phyloP scores from a whole-genome alignment of 1,140 invertebrate genomes.

The Drosophila melanogaster region DNA sequence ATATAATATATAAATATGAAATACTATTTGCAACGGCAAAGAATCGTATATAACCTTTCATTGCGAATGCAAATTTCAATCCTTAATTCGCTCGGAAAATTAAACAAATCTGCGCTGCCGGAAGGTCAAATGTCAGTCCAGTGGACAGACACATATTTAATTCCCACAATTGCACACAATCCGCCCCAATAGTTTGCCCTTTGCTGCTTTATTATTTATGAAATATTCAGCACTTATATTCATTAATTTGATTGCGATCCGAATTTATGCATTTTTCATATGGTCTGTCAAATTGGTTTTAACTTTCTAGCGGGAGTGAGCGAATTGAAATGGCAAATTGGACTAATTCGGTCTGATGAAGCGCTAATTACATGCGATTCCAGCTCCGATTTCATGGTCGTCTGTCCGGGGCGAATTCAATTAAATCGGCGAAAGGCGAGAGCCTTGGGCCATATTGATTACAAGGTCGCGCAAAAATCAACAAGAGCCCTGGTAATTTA shows the following conservation, averaged over 20 bases:
- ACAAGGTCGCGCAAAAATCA: constrained; percentile 45
- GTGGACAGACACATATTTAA: constrained; percentile 33
- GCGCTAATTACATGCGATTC: constrained; percentile 32
- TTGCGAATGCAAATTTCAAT: constrained; percentile 1
- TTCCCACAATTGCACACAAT: constrained; percentile 46
- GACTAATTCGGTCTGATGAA: constrained; percentile 26
- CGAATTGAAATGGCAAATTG: constrained; percentile 41
- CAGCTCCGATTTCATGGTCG: not conserved
- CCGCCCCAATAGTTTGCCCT: not conserved
- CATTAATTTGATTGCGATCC: constrained; percentile 49
- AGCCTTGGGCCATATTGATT: constrained; percentile 2
- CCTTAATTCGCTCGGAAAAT: constrained; percentile 51
- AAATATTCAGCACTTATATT: constrained; percentile 52
- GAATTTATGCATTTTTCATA: constrained; percentile 43
- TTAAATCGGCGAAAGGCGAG: constrained; percentile 11
- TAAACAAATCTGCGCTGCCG: constrained; percentile 36
- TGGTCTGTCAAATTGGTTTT: constrained; percentile 22
- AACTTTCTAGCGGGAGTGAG: constrained; percentile 18
- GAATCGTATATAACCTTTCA: not conserved
- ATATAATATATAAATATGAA: too few relatives aligned
- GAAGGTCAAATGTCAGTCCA: constrained; percentile 37
- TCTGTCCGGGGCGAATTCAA: constrained; percentile 16
- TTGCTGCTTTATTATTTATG: constrained; percentile 22
- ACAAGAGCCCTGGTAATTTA: constrained; percentile 66
- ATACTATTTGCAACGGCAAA: not conserved